Base-by-base conservation (phyloP, 92 coral and sea anemone species). In the Epizoanthus ramosus region DNA sequence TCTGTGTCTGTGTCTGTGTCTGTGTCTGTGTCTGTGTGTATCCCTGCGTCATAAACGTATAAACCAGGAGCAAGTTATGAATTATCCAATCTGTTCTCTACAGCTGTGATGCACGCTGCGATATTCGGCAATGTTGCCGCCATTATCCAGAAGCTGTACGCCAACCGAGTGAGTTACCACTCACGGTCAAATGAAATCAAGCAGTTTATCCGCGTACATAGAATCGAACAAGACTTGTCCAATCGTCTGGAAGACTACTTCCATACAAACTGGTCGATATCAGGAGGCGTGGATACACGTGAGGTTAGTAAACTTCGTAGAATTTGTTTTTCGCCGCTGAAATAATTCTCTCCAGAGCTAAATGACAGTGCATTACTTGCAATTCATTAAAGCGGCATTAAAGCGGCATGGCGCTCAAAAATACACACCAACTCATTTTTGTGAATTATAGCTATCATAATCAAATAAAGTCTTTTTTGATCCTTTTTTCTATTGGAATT, bases 71-170 rank as follows among this genome's bases (percentile, higher is more conserved):
- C 6, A 5, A 1, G 69, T 63, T 63, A 9, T 63, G 3, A 21
- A 63, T 63, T 63, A 1, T 63, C 1, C 41, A 13, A 14, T 6
- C 35, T 69, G 73, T 79, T 56, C n/a, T n/a, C 86, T 80, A 25
- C 68, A 93, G 97, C 97, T 21, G 81, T 93, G 72, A 93, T 93
- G 97, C 97, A 93, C 65, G 97, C 97, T 18, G 97, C 97, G 64
- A 93, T 93, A 83, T 93, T 93, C 89, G 97, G 97, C n/a, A 93
- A 93, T 80, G 97, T 93, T 3, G 97, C 97, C 43, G 97, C 97
- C 53, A 93, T 93, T 45, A 93, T 93, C 72, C 97, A 93, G 89
- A 93, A 93, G 90, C 80, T 93, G 6, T 93, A 93, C 73, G 94
- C 97, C 54, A 93, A 91, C 41, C 91, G 94, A 73, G 97, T 93